Evolutionary conservation across 2,113 vertebrate species (phyloP), one percentile per base, ranked within the genome.

Genomic region (Lonchura striata): DNA sequence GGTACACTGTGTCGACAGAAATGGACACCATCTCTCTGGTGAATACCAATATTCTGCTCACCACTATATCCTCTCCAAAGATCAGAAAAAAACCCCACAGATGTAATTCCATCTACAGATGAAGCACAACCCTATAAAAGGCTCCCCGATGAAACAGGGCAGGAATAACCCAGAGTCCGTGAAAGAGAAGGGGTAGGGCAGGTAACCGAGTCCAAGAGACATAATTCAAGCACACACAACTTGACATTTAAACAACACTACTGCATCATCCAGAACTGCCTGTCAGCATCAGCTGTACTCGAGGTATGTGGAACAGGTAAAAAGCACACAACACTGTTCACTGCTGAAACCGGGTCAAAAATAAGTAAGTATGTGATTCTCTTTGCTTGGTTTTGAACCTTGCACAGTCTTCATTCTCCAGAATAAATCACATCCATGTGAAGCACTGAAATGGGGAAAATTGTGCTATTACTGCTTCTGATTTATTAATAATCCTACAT

Each of bases 121-220:
- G 11, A 59, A 71, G 37, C 23, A 60, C 30, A 52, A 44, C 22
- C 18, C 20, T 50, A 10, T 8, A 47, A 41, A 74, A 82, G 18
- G 56, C 37, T 63, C 59, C 42, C 24, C 11, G 6, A 61, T 57
- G 6, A 49, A 91, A 75, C 4, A 52, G 49, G 20, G 37, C 59
- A 52, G 49, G 39, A 69, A 44, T 13, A 22, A 86, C 65, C 11
- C 1, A 4, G 68, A 69, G 11, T 7, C 28, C 0, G 0, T 19
- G 42, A 50, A 89, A 75, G 7, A 56, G 41, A 79, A 88, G 22
- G 42, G 27, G 4, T 11, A 71, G 88, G 42, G 28, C 1, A 2
- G 16, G 23, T 46, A 37, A 11, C 12, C 1, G 1, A 68, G 44
- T 53, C 61, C 44, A 46, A 41, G 0, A 0, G n/a, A 78, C 0